A percentile compares a stretch with the other conserved stretches of the same genome.
These are phyloP conservation scores for Scomber scombrus DNA, from an alignment of 2,113 vertebrate genomes.

Conservation along the genomic window DNA sequence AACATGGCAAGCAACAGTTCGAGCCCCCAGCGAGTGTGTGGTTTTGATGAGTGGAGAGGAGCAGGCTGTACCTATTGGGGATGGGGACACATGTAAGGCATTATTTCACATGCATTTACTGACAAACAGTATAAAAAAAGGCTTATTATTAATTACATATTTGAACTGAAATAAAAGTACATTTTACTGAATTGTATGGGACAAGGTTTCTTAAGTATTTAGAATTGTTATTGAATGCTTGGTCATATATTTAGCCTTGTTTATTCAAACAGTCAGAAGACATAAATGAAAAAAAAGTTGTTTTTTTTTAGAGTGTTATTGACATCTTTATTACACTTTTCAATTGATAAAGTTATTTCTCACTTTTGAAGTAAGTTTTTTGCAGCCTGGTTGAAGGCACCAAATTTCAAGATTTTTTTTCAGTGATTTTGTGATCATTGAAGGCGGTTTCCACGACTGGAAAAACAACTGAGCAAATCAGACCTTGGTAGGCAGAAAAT, in stretches of 20 bases:
- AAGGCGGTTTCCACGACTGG: too few relatives aligned
- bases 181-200: not conserved
- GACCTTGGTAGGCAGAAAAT: too few relatives aligned
- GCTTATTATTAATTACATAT: not conserved
- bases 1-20: slow-evolving; percentile 94
- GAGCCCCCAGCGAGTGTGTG: slow-evolving; percentile 88
- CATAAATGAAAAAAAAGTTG: not conserved
- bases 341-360: too few relatives aligned
- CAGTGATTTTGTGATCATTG: too few relatives aligned
- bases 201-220: too few relatives aligned
- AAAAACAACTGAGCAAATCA: not conserved
- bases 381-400: not conserved
- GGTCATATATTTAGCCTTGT: too few relatives aligned
- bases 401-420: not conserved
- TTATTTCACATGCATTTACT: slow-evolving; percentile 1
- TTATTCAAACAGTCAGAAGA: too few relatives aligned
- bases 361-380: too few relatives aligned
- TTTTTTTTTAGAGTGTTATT: not conserved
- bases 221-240: too few relatives aligned
- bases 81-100: slow-evolving; percentile 84
- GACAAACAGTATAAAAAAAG: not conserved
- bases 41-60: slow-evolving; percentile 97
- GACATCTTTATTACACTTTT: too few relatives aligned
- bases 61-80: slow-evolving; percentile 85
- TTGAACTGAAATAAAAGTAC: not conserved